Evolutionary conservation across 2,888 invertebrate species (phyloP), one percentile per base, ranked within the genome.

Genomic region (Cabera pusaria): DNA sequence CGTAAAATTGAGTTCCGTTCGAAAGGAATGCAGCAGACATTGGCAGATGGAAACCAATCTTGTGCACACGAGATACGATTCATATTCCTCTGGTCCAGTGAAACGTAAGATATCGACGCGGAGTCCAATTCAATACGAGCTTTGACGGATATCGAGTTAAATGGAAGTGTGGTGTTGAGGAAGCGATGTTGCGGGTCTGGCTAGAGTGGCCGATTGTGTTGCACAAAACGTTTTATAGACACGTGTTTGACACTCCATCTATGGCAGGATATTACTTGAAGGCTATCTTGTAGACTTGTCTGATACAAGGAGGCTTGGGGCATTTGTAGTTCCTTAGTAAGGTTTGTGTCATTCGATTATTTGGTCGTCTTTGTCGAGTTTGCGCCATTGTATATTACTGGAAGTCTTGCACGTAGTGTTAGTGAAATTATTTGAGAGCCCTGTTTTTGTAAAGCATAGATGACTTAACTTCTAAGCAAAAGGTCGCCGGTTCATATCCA

Each of bases 1-100:
- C 67, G 72, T 68, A 68, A 78, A 80, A 80, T 78, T 76, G 74
- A 74, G 70, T 70, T 67, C 66, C 63, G 55, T 63, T 61, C 52
- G 51, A 44, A 62, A 57, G 64, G 57, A 72, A 76, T 75, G 72
- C 67, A 59, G 58, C 56, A 59, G 66, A 67, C 64, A 62, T 60
- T 50, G 49, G 49, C 53, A 44, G 33, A 31, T 41, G 29, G 50
- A 47, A 40, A 56, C 25, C 44, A 39, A 41, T 36, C 28, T 34
- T 52, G 41, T 20, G 32, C 16, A 36, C 16, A 42, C 37, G 16
- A 9, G 22, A 44, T 63, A 72, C 51, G 58, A 49, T 20, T 37
- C 26, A 62, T 31, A 62, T 65, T 71, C 33, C 39, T 54, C 49
- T 56, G 56, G 52, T 26, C 41, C 61, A 59, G 59, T 32, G 21